Base-by-base conservation (phyloP, 2,797 vertebrate species). In the Dendrocincla tyrannina region DNA sequence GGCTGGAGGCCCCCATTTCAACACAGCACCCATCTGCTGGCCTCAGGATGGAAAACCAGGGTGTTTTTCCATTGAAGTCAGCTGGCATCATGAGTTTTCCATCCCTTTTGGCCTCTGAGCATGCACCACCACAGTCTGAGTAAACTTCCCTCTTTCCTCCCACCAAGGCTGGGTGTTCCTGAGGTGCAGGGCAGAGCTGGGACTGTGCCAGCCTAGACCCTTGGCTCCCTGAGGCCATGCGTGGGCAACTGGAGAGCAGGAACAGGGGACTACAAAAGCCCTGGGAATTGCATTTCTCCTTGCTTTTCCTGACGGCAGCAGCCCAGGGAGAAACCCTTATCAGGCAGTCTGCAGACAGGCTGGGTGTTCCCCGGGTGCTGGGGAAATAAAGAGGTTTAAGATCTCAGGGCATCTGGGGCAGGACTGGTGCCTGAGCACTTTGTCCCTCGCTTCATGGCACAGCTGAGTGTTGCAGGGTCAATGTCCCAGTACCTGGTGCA, bases 91-190 rank as follows among this genome's bases (percentile, higher is more conserved):
- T 1, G 17, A 46, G 35, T 75, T 91, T 88, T 89, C 95, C 58
- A 1, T 66, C 41, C 53, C 47, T 32, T 68, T 64, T 52, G 55
- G 33, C 60, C 58, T 60, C 77, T 84, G 25, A 94, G 63, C 60
- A 32, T 13, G 17, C 41, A n/a, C 28, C 53, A 28, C 33, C 2
- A 0, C 56, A 63, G 44, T 35, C 47, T 94, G 93, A 94, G 72
- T 83, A 89, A 89, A 50, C 86, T 91, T 92, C 82, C 69, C 62
- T 14, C 27, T 91, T 79, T 64, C 56, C 22, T 37, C 16, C 25
- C 56, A 27, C 32, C 2, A 0, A 13, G 56, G 47, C 91, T 33
- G 81, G 25, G 23, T 69, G 66, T 86, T 92, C 42, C 86, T 69
- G 95, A 37, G 39, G 44, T 33, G 32, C 55, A 30, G 85, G 66